Conservation (phyloP, 2,113 vertebrate species). For the Gasterosteus nipponicus region DNA sequence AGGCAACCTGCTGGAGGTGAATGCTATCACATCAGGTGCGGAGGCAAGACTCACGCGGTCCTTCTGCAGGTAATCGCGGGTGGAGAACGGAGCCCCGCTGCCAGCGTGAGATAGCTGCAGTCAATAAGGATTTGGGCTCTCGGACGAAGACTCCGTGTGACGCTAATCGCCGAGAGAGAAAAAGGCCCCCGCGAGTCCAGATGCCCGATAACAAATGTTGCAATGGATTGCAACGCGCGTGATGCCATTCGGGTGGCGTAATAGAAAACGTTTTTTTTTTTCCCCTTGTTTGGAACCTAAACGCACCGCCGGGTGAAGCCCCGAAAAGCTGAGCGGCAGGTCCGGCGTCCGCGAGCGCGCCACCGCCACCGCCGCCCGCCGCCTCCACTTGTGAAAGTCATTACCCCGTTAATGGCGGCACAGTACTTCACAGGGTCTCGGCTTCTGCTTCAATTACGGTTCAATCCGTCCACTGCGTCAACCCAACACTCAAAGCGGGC, state of each 20-base stretch:
- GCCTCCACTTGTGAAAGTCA: constrained; percentile 46
- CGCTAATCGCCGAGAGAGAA: constrained; percentile 11
- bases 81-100: neutral
- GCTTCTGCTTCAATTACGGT: constrained; percentile 50
- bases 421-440: constrained; percentile 44
- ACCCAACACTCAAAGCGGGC: constrained; percentile 36
- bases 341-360: neutral
- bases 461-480: constrained; percentile 31
- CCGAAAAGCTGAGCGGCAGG: neutral
- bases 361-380: neutral
- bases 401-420: constrained; percentile 36
- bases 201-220: neutral
- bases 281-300: neutral
- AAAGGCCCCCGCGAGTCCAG: neutral
- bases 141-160: neutral
- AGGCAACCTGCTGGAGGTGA: neutral
- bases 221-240: neutral
- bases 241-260: neutral
- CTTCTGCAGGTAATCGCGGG: neutral
- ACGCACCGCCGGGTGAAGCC: neutral
- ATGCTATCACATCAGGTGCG: neutral
- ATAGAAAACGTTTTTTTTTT: neutral
- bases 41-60: neutral
- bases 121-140: constrained; percentile 23
- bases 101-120: constrained; percentile 23